Base-by-base conservation (phyloP, 2,113 vertebrate genomes). In the Patagioenas fasciata region DNA sequence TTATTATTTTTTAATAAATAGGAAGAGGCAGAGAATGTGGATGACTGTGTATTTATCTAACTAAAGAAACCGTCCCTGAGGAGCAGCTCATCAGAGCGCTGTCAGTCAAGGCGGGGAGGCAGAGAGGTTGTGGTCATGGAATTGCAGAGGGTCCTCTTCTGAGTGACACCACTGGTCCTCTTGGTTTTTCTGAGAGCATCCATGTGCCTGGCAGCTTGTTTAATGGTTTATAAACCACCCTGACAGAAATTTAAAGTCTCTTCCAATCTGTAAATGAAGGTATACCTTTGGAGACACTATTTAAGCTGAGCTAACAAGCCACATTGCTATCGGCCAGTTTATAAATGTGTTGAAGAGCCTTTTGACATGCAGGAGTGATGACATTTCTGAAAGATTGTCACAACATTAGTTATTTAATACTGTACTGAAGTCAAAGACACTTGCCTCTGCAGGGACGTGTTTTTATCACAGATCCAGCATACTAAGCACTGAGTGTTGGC, bases 1-100 rank as follows among this genome's bases (percentile, higher is more conserved):
- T 50, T 69, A 85, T 58, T 67, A 54, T 60, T 70, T 91, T 89
- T 79, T 85, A 95, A 93, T 95, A 80, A 86, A 92, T 86, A 77
- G 79, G 62, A 94, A 93, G 91, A 91, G 53, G 34, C 87, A 88
- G 85, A 70, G 32, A 60, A 21, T 48, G 15, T 53, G n/a, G 48
- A 74, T 92, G 93, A 81, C 73, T 80, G 23, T 13, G 15, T 91
- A 65, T 65, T 80, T 94, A 86, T 47, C 53, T 86, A 38, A 54
- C 21, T 57, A 85, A 95, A 95, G 89, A 74, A 69, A 62, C 36
- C 17, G 15, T 93, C 32, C 56, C 25, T 4, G 20, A 47, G 64
- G 74, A 93, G 82, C 47, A 57, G 81, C 88, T 96, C 42, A 79
- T 74, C 80, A 72, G 73, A 53, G 69, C 8, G 17, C 85, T 69